Conservation (phyloP, 2,888 invertebrate species). For the Saturnia pavonia region DNA sequence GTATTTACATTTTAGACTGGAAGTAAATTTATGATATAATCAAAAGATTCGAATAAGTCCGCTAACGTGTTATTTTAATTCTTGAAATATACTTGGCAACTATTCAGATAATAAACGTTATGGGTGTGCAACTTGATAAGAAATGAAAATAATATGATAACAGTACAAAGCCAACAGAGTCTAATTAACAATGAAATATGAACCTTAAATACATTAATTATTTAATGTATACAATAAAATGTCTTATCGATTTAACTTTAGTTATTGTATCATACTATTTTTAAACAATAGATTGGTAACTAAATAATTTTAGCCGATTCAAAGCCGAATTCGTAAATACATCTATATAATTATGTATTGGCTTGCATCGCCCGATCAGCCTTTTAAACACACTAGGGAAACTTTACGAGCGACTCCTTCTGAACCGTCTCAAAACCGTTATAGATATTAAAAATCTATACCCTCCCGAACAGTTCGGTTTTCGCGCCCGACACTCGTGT, state of each 20-base stretch:
- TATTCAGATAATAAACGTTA: not conserved
- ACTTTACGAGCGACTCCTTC: too few relatives aligned
- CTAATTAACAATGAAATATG: not conserved
- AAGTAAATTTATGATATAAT: not conserved
- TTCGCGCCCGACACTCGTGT: too few relatives aligned
- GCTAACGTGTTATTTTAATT: not conserved
- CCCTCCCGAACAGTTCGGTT: too few relatives aligned
- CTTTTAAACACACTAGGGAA: too few relatives aligned
- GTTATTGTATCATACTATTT: too few relatives aligned
- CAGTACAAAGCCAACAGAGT: not conserved
- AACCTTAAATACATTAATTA: not conserved
- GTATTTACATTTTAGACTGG: not conserved
- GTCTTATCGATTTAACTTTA: not conserved
- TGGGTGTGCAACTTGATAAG: not conserved
- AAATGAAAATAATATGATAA: not conserved
- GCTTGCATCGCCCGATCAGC: too few relatives aligned
- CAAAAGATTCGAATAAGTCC: not conserved
- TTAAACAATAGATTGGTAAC: too few relatives aligned
- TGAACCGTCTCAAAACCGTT: too few relatives aligned
- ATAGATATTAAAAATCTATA: too few relatives aligned
- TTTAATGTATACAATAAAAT: not conserved
- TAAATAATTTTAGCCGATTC: not conserved
- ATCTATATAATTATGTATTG: too few relatives aligned
- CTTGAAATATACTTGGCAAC: conserved; percentile 18
- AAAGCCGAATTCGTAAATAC: too few relatives aligned